Base-by-base conservation (phyloP, 1,140 invertebrate genomes). In the Berghia stephanieae region DNA sequence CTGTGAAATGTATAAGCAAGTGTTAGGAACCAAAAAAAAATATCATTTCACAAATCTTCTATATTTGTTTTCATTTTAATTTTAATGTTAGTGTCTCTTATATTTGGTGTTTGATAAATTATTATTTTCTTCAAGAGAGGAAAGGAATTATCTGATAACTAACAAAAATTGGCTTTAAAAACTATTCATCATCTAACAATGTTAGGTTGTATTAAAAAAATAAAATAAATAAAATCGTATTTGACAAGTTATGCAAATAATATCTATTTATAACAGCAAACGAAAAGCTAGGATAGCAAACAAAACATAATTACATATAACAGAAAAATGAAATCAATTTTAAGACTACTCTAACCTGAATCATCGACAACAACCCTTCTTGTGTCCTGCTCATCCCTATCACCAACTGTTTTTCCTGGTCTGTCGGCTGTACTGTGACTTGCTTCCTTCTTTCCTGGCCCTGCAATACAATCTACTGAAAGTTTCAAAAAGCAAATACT, bases 331-430 rank as follows among this genome's bases (percentile, higher is more conserved):
- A n/a, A n/a, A n/a, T n/a, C n/a, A n/a, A n/a, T n/a, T n/a, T n/a
- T n/a, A n/a, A n/a, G n/a, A n/a, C n/a, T n/a, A n/a, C n/a, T n/a
- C n/a, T n/a, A n/a, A n/a, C n/a, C n/a, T n/a, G n/a, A n/a, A 34
- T 76, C 27, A 36, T 76, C 71, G 2, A 68, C 67, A 18, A 75
- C 72, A 36, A 63, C 78, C 72, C 69, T 71, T 42, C 70, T 31
- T 36, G 63, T 75, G 44, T 46, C 72, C 60, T 52, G 66, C 6
- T 68, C 49, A 34, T 1, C 52, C 24, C 40, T 67, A n/a, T n/a
- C n/a, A n/a, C n/a, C 24, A 40, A 24, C n/a, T 52, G 40, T 13
- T n/a, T 63, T 66, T 42, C 52, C 27, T 60, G 21, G n/a, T n/a
- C n/a, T n/a, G n/a, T n/a, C n/a, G n/a, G n/a, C n/a, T n/a, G n/a